Base-by-base conservation (phyloP, 2,797 vertebrate genomes). In the Luscinia luscinia region DNA sequence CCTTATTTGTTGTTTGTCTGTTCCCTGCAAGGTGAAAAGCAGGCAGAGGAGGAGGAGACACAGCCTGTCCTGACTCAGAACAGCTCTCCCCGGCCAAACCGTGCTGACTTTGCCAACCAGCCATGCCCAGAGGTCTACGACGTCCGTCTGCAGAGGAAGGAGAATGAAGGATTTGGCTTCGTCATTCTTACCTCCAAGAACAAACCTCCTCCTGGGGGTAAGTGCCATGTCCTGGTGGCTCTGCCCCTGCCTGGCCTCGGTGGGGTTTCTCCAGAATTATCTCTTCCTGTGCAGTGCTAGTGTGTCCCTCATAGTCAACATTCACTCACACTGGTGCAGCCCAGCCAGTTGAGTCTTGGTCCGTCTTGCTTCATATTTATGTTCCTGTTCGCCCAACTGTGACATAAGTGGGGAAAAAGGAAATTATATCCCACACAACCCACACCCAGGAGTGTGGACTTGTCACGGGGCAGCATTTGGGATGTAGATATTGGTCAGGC, bases 171-270 rank as follows among this genome's bases (percentile, higher is more conserved):
- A 23, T 99, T 99, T 51, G 99, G 99, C 57, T 99, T 99, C 2
- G 99, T 99, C 93, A 99, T 99, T 96, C 98, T 99, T 92, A 99
- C 99, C 20, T 99, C 99, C 8, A 99, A 99, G 97, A 99, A 97
- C 98, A 99, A 99, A 95, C 99, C 99, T 54, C 99, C 99, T 15
- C 99, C 99, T 13, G 99, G 99, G 96, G 99, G 99, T 99, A 85
- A 98, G 98, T 62, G 43, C 48, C 0, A 0, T 36, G 36, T 23
- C 46, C n/a, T 41, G 26, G 4, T 22, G 12, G 4, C 9, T 6
- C 23, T 27, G 11, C 34, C 27, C 1, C 30, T 22, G 79, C 6
- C 1, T 13, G 13, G 9, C 28, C n/a, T 72, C 0, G 0, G 24
- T 40, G 26, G 7, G 2, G 51, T 64, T 77, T 32, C 57, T 43